Conservation (phyloP, 2,797 vertebrate genomes). For the Mormyrus proboscirostris region DNA sequence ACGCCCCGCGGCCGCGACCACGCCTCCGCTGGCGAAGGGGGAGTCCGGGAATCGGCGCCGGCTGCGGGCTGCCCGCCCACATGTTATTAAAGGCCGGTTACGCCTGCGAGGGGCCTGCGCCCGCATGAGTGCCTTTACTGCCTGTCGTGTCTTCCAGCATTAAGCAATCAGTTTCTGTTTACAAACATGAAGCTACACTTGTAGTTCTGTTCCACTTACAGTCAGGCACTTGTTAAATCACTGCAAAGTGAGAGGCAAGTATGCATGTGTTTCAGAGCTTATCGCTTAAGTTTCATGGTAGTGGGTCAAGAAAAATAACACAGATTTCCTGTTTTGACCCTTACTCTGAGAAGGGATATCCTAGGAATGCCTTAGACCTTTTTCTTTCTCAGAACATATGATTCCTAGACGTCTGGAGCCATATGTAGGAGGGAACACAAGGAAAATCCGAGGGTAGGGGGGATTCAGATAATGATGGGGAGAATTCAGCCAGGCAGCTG, state of each 20-base stretch:
- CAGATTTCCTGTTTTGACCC: neutral
- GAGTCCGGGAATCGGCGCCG: neutral
- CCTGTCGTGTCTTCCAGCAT: neutral
- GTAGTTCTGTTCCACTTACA: neutral
- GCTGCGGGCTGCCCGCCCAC: neutral
- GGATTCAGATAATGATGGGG: neutral
- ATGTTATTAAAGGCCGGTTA: neutral
- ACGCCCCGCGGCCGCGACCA: neutral
- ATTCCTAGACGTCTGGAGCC: neutral
- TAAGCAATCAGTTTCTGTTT: neutral
- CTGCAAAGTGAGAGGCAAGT: neutral
- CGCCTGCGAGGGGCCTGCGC: neutral
- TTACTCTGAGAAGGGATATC: neutral
- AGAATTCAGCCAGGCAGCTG: neutral
- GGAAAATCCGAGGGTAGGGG: neutral
- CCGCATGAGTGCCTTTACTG: neutral
- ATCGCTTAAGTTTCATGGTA: neutral
- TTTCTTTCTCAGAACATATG: neutral
- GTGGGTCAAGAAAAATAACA: neutral
- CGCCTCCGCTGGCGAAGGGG: constrained; percentile 24
- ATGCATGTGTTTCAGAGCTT: neutral
- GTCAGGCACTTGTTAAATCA: neutral
- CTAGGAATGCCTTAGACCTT: neutral
- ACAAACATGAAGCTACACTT: neutral
- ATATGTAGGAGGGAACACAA: neutral